Evolutionary conservation across 2,113 vertebrate genomes (phyloP).

Genomic region (Colistium nudipinnis): DNA sequence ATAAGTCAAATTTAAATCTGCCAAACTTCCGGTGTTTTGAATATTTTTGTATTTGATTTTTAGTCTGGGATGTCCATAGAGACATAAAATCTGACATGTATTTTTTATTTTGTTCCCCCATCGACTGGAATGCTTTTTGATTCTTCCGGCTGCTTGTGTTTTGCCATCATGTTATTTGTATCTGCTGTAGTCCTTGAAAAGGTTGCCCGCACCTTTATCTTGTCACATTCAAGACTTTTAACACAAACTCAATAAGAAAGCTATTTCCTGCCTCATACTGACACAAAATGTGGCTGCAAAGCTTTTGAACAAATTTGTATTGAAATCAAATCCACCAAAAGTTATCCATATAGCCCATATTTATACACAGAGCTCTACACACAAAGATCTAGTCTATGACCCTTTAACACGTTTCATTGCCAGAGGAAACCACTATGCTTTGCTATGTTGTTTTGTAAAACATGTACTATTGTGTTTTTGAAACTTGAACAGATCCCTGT

Average conservation of each 20-base stretch:
- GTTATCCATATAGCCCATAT: no score
- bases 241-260: constrained; percentile 8
- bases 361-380: no score
- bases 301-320: constrained; percentile 4
- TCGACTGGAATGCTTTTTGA: neutral
- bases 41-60: neutral
- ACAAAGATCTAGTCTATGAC: no score
- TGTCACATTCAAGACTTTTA: constrained; percentile 5
- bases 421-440: no score
- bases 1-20: no score
- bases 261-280: constrained; percentile 11
- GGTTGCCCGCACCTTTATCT: constrained; percentile 21
- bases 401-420: no score
- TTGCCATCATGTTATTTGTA: constrained; percentile 13
- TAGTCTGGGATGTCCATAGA: neutral
- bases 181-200: constrained; percentile 34
- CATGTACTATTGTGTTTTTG: no score
- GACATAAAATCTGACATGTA: neutral
- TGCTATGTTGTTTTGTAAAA: no score
- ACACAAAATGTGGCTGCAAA: constrained; percentile 15
- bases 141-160: neutral
- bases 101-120: neutral
- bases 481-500: no score
- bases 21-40: neutral
- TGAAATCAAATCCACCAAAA: no score